Conservation (phyloP, 2,797 vertebrate genomes). For the Pogonophryne albipinna region DNA sequence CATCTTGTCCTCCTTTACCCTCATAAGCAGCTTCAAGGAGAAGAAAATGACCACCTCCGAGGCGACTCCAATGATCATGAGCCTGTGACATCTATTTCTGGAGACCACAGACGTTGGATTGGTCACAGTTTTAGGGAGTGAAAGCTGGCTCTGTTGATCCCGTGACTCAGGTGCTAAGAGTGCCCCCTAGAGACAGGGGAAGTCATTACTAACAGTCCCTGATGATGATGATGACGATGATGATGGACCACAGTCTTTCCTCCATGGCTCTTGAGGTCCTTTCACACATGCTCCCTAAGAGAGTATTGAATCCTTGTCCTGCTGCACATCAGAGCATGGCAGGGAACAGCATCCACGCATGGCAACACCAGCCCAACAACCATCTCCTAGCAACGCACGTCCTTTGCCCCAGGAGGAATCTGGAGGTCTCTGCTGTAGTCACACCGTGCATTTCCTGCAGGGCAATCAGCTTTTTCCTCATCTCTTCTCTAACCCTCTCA, state of each 20-base stretch:
- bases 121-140: constrained; percentile 56
- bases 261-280: constrained; percentile 41
- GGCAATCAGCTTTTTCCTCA: constrained; percentile 79
- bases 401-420: constrained; percentile 85
- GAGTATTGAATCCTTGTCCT: constrained; percentile 64
- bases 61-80: constrained; percentile 72
- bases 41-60: constrained; percentile 62
- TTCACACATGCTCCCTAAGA: constrained; percentile 65
- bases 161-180: constrained; percentile 76
- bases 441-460: constrained; percentile 85
- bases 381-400: constrained; percentile 87
- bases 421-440: constrained; percentile 86
- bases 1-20: constrained; percentile 45
- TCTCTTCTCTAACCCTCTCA: constrained; percentile 56
- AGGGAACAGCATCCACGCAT: constrained; percentile 81
- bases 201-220: constrained; percentile 62
- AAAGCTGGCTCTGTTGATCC: constrained; percentile 44
- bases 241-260: constrained; percentile 9
- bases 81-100: constrained; percentile 78
- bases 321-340: constrained; percentile 68
- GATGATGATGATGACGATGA: constrained; percentile 23
- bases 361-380: constrained; percentile 81
- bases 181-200: constrained; percentile 76
- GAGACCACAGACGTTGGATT: constrained; percentile 69
- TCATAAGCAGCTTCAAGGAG: constrained; percentile 52